Evolutionary conservation across 2,888 invertebrate species (phyloP).

Genomic region (Cheilosia urbana): DNA sequence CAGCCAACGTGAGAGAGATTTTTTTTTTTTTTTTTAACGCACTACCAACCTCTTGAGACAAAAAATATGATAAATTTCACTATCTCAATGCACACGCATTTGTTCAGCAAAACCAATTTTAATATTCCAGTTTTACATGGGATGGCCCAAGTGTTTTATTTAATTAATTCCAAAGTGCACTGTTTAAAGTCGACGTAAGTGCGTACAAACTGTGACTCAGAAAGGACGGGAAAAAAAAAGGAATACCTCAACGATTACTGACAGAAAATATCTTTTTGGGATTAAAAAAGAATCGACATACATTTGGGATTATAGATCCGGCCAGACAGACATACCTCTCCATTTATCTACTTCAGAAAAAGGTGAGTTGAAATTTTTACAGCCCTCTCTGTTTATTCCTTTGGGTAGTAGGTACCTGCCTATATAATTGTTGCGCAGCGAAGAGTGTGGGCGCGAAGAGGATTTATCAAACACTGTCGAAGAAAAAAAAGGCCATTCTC

Average conservation of each 20-base stretch:
- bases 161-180: slow-evolving; percentile 52
- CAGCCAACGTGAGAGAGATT: not conserved
- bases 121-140: slow-evolving; percentile 49
- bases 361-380: slow-evolving; percentile 51
- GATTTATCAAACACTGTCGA: slow-evolving; percentile 11
- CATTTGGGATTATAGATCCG: slow-evolving; percentile 60
- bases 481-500: slow-evolving; percentile 17
- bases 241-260: slow-evolving; percentile 43
- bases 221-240: slow-evolving; percentile 34
- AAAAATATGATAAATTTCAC: slow-evolving; percentile 6
- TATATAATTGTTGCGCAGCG: slow-evolving; percentile 21
- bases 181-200: slow-evolving; percentile 54
- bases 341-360: slow-evolving; percentile 23
- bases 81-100: slow-evolving; percentile 40
- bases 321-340: slow-evolving; percentile 13
- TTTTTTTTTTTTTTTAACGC: not conserved
- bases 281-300: slow-evolving; percentile 40
- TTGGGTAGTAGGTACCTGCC: not conserved
- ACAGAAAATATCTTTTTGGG: slow-evolving; percentile 44
- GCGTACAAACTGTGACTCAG: slow-evolving; percentile 54
- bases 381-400: not conserved
- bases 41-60: not conserved
- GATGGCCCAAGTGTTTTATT: slow-evolving; percentile 59
- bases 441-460: slow-evolving; percentile 45
- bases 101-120: slow-evolving; percentile 25